phyloP scores from a whole-genome alignment of 2,888 invertebrate genomes.

The Parelbella ahira region DNA sequence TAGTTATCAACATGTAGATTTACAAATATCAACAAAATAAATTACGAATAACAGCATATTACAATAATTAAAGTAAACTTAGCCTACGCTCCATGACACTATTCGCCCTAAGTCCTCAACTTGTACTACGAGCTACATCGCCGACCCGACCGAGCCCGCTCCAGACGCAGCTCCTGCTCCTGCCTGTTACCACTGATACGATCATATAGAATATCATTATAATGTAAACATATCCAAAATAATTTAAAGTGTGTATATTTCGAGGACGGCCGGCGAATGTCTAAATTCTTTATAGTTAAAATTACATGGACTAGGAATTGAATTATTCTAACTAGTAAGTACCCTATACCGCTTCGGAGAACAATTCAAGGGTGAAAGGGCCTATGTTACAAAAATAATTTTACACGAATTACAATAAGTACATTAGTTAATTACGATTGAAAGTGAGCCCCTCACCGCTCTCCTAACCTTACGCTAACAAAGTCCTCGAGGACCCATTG shows the following conservation, averaged over 20 bases:
- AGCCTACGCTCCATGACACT: constrained; percentile 56
- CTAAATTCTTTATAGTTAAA: constrained; percentile 70
- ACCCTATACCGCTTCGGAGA: constrained; percentile 79
- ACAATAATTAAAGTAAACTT: constrained; percentile 69
- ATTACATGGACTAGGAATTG: constrained; percentile 79
- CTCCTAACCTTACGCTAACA: constrained; percentile 68
- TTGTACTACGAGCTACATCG: constrained; percentile 63
- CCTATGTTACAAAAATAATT: constrained; percentile 50
- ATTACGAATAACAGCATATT: constrained; percentile 80
- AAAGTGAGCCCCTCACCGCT: constrained; percentile 61
- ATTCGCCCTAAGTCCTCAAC: constrained; percentile 63
- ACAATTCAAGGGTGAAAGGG: constrained; percentile 59
- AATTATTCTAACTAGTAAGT: constrained; percentile 79
- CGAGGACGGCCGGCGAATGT: constrained; percentile 55
- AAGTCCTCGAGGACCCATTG: constrained; percentile 67
- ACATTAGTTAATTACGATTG: constrained; percentile 50
- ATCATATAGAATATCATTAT: constrained; percentile 7
- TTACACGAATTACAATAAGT: constrained; percentile 55
- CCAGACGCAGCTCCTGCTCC: constrained; percentile 11
- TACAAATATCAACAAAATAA: constrained; percentile 81
- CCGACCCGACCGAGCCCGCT: constrained; percentile 49
- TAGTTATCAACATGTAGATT: constrained; percentile 80
- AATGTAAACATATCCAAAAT: constrained; percentile 23
- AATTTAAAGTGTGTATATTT: constrained; percentile 18
- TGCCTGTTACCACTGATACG: constrained; percentile 13